Conservation (phyloP, 2,113 vertebrate genomes). For the Phaethon lepturus region DNA sequence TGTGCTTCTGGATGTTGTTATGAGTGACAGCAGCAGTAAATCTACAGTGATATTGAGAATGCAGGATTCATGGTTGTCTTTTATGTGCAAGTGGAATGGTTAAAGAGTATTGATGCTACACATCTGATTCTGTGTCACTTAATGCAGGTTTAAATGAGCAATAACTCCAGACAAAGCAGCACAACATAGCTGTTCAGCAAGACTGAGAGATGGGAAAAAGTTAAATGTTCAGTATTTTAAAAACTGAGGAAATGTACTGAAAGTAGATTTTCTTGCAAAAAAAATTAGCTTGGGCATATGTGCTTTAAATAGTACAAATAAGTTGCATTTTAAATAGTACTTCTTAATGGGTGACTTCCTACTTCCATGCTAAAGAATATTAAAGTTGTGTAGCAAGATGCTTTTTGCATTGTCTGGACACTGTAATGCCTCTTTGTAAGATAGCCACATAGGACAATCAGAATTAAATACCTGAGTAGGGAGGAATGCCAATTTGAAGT, state of each 20-base stretch:
- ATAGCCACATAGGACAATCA: neutral
- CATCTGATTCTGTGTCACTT: neutral
- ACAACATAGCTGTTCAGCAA: neutral
- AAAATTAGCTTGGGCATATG: neutral
- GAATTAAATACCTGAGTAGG: neutral
- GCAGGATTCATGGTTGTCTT: neutral
- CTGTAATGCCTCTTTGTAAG: neutral
- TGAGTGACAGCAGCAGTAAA: neutral
- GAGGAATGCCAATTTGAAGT: neutral
- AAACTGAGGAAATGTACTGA: neutral
- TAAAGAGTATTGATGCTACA: neutral
- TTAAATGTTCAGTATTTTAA: neutral
- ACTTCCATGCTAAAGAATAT: neutral
- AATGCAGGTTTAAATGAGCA: neutral
- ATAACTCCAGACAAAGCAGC: neutral
- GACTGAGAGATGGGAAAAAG: neutral
- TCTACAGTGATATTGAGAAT: neutral
- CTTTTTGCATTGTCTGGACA: neutral
- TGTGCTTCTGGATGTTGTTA: neutral
- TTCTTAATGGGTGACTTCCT: neutral
- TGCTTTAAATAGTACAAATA: neutral
- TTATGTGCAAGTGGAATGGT: neutral
- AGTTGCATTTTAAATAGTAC: neutral
- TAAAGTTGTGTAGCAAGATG: neutral
- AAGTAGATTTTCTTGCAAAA: neutral